Base-by-base conservation (phyloP, 2,888 invertebrate genomes). In the Venusia cambrica region DNA sequence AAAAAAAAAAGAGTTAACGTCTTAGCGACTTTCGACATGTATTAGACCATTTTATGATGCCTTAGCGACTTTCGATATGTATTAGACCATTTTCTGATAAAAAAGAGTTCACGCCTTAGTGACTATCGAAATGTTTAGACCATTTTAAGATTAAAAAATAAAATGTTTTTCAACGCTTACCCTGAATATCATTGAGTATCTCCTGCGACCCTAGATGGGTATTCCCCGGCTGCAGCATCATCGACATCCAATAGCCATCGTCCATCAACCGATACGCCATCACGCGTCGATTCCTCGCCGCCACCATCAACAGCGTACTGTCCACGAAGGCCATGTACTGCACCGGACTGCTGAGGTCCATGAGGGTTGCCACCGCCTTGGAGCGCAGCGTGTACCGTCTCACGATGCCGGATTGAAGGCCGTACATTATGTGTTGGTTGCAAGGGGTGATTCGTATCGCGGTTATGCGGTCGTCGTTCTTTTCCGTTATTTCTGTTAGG, bases 391-490 rank as follows among this genome's bases (percentile, higher is more conserved):
- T 74, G 48, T 79, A 88, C 46, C 80, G 72, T 17, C 73, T 74
- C 0, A 90, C 78, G 0, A 54, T 53, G 1, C 88, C 87, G 0
- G 80, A 80, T 6, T 75, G 70, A 0, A 87, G 73, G 0, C 87
- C 83, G 54, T 87, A 90, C 4, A 89, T 54, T 1, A 90, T 62
- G 57, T 83, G 79, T 14, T 79, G 81, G 46, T 88, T 89, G 62
- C 89, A 83, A 0, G 88, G 79, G 1, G 85, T 84, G 41, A 90
- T 75, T 30, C 74, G 76, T 1, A 90, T 66, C 2, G 63, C 62
- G 1, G 78, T 83, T 26, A 90, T 84, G 27, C 69, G 75, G 14
- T 84, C 88, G 21, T 83, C 71, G 0, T 72, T 48, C 34, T 72
- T 73, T 8, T 81, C 73, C 1, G 72, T 57, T 31, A 87, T 78